Evolutionary conservation across 2,888 invertebrate genomes (phyloP).

Genomic region (Drosophila anceps): DNA sequence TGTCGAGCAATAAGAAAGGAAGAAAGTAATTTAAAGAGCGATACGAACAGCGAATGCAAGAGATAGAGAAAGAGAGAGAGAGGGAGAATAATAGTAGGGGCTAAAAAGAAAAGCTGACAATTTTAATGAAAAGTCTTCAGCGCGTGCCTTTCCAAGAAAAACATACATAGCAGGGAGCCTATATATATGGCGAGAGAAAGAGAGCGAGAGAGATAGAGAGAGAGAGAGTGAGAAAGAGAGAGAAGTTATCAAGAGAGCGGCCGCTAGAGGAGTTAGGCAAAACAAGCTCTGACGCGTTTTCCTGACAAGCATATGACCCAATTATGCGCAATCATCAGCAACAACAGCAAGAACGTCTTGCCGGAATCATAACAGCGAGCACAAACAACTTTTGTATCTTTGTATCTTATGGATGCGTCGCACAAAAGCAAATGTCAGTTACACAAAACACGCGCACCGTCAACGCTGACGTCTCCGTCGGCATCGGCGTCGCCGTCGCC

Average conservation of each 20-base stretch:
- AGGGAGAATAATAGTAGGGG: slow-evolving; percentile 1
- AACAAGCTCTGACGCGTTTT: slow-evolving; percentile 50
- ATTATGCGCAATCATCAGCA: slow-evolving; percentile 74
- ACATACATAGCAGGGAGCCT: slow-evolving; percentile 25
- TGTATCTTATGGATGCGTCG: slow-evolving; percentile 46
- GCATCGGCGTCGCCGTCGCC: slow-evolving; percentile 45
- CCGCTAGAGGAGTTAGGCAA: background rate
- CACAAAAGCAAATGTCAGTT: slow-evolving; percentile 71
- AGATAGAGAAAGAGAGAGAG: background rate
- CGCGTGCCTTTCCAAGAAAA: slow-evolving; percentile 21
- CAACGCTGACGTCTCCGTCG: slow-evolving; percentile 25
- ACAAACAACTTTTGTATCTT: slow-evolving; percentile 67
- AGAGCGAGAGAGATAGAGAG: background rate
- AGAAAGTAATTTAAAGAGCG: slow-evolving; percentile 67
- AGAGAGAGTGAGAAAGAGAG: background rate
- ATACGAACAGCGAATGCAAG: background rate
- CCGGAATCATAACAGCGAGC: slow-evolving; percentile 57
- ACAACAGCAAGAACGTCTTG: slow-evolving; percentile 40
- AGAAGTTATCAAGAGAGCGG: background rate
- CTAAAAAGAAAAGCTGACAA: slow-evolving; percentile 64
- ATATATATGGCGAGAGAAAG: background rate
- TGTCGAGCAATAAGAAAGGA: slow-evolving; percentile 52
- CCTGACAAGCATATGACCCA: slow-evolving; percentile 79
- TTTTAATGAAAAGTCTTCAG: slow-evolving; percentile 76
- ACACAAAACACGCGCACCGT: slow-evolving; percentile 71